Conservation (phyloP, 2,797 vertebrate species). For the Hafferia zeledoni region DNA sequence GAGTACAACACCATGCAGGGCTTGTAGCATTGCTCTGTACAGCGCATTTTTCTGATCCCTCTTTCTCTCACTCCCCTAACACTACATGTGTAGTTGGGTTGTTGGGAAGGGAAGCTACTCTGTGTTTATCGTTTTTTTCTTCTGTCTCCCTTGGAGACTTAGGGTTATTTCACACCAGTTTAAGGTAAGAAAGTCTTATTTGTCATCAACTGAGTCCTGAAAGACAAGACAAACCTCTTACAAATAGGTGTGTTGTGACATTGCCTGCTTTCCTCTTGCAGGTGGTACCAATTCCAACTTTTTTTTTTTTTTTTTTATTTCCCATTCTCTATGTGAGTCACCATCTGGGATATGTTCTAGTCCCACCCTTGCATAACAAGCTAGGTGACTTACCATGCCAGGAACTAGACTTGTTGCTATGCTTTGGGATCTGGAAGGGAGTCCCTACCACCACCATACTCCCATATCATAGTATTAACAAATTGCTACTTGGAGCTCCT, state of each 20-base stretch:
- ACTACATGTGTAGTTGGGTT: not conserved
- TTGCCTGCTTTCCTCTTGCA: not conserved
- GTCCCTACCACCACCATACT: not conserved
- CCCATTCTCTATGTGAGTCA: not conserved
- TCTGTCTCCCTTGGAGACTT: not conserved
- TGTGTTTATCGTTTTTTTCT: not conserved
- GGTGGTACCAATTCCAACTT: constrained; percentile 8
- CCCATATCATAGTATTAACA: not conserved
- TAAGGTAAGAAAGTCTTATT: not conserved
- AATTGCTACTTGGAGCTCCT: not conserved
- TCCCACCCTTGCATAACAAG: constrained; percentile 55
- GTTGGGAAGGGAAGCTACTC: not conserved
- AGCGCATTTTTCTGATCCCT: not conserved
- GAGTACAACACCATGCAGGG: not conserved
- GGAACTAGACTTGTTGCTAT: not conserved
- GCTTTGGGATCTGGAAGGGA: constrained; percentile 2
- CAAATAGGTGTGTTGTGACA: constrained; percentile 11
- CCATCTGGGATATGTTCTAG: not conserved
- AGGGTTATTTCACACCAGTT: not conserved
- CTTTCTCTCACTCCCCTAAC: not conserved
- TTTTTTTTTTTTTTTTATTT: not conserved
- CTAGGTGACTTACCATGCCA: constrained; percentile 42
- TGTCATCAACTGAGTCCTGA: not conserved
- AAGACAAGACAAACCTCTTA: not conserved
- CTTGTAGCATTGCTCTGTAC: not conserved